These are phyloP conservation scores for Machaerirhynchus nigripectus DNA, from an alignment of 2,113 vertebrate genomes.

Conservation along the genomic window DNA sequence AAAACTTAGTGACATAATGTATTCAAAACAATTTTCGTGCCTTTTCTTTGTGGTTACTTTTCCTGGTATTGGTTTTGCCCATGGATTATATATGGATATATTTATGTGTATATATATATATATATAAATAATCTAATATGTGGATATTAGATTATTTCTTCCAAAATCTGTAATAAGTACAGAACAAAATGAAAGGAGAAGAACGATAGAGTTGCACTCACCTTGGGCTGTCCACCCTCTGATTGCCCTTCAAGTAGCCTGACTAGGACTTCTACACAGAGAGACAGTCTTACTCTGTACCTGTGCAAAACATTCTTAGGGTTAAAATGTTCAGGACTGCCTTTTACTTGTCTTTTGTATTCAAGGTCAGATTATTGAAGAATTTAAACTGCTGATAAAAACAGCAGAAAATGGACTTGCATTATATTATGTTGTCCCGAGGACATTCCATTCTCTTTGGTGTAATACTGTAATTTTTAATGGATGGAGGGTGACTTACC, in stretches of 20 bases:
- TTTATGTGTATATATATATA: no score
- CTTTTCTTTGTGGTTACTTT: neutral
- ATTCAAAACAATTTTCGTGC: neutral
- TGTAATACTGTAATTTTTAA: neutral
- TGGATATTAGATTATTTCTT: neutral
- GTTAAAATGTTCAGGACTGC: neutral
- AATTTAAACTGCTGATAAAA: slow-evolving; percentile 5
- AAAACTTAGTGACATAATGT: neutral
- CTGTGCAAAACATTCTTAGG: neutral
- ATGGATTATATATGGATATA: no score
- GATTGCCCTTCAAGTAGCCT: neutral
- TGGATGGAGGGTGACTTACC: neutral
- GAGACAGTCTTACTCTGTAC: neutral
- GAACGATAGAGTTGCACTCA: neutral
- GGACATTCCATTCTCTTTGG: neutral
- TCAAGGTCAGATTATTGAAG: neutral
- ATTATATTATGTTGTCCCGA: neutral
- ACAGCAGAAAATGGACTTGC: neutral
- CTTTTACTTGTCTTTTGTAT: neutral
- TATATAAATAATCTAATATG: no score
- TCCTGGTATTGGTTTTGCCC: neutral
- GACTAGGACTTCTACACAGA: neutral
- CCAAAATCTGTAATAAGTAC: neutral
- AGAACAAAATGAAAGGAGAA: neutral
- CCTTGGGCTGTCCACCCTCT: neutral